Evolutionary conservation across 2,888 invertebrate genomes (phyloP).

Genomic region (Diaperis boleti): DNA sequence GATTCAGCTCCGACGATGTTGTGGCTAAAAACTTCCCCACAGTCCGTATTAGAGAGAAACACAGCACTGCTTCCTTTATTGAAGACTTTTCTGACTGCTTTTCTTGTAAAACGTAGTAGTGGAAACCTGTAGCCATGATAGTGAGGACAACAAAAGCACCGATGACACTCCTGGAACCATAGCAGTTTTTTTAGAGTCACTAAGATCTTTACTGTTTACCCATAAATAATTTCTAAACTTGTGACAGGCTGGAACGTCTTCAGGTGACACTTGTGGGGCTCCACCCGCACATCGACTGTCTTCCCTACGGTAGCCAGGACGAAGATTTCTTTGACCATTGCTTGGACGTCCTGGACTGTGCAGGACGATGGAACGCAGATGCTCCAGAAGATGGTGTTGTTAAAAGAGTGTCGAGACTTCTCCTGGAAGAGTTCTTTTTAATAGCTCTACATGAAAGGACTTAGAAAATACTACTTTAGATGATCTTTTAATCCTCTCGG

Average conservation of each 20-base stretch:
- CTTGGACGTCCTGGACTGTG: constrained; percentile 67
- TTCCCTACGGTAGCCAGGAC: constrained; percentile 50
- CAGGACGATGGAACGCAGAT: constrained; percentile 75
- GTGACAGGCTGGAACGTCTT: constrained; percentile 58
- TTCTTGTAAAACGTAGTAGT: constrained; percentile 50
- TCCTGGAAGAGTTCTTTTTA: constrained; percentile 42
- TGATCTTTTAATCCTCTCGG: constrained; percentile 24
- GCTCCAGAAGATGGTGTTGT: constrained; percentile 70
- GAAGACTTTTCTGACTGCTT: constrained; percentile 44
- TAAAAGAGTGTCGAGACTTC: constrained; percentile 49
- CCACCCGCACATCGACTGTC: constrained; percentile 50
- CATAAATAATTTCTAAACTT: constrained; percentile 62
- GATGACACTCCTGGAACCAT: constrained; percentile 49
- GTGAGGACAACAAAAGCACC: constrained; percentile 53
- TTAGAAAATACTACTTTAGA: no score
- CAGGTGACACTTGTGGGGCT: constrained; percentile 54
- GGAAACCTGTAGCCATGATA: constrained; percentile 55
- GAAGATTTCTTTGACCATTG: constrained; percentile 66
- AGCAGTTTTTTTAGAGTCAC: no score
- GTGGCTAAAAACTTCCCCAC: constrained; percentile 72
- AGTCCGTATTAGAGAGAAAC: constrained; percentile 74
- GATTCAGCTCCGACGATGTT: constrained; percentile 71
- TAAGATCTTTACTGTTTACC: constrained; percentile 58
- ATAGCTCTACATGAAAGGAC: not conserved
- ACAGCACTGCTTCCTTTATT: constrained; percentile 58